Base-by-base conservation (phyloP, 2,888 invertebrate species). In the Lasiommata megera region DNA sequence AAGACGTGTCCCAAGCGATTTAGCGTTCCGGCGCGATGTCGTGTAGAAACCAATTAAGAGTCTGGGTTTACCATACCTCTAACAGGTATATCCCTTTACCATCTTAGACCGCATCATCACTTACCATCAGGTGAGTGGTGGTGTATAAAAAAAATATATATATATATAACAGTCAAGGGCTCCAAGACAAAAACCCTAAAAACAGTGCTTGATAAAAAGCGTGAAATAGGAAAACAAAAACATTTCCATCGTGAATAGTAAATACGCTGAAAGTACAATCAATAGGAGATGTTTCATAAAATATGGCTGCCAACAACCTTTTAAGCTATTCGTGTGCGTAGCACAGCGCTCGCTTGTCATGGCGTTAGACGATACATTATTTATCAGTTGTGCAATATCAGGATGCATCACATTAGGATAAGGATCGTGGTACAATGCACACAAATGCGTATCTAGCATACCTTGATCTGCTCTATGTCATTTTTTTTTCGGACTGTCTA, bases 271-370 rank as follows among this genome's bases (percentile, higher is more conserved):
- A 64, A 66, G 64, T 67, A 61, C 60, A 65, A 60, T 60, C 55
- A 58, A 62, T 44, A 54, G 54, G 53, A 62, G 56, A 51, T 64
- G 61, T 58, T 55, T 63, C 63, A 66, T 69, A 67, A 68, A 63
- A 66, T 64, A 67, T 67, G 37, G 46, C 69, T 61, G 65, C 70
- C 76, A 77, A 77, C 60, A 74, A 74, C 79, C 80, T 62, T 44
- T 61, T 70, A 75, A 74, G 28, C 41, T 67, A 81, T 81, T 69
- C 80, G 40, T 54, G 41, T 60, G 67, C 76, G 76, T 79, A 62
- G 75, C 74, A 56, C 56, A 59, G 58, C 67, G 50, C 70, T 70
- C 69, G 69, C 59, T 62, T 58, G 62, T 57, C 60, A 56, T 54
- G 36, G 61, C 60, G 63, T 66, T 70, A 65, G 64, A 62, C 52